phyloP scores from a whole-genome alignment of 2,888 invertebrate species.

The Pomacea canaliculata region DNA sequence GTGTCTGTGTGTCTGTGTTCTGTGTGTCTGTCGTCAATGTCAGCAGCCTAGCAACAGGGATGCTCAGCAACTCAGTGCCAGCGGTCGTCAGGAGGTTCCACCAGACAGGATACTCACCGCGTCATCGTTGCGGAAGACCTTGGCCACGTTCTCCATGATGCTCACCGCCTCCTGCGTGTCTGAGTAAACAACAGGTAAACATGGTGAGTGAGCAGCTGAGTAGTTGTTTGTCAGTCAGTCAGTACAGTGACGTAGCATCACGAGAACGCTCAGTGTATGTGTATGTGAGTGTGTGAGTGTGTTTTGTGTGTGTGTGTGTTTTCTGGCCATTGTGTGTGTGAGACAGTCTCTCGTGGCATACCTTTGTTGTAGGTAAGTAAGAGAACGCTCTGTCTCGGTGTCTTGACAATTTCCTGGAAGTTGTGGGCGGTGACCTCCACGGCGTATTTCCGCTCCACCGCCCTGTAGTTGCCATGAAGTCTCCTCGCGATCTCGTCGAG shows the following conservation, averaged over 20 bases:
- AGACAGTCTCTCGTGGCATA: neutral
- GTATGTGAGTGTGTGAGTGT: neutral
- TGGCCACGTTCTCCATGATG: conserved; percentile 29
- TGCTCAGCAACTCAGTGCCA: too few species aligned
- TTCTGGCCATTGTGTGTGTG: neutral
- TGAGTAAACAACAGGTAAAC: neutral
- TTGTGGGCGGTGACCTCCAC: conserved; percentile 33
- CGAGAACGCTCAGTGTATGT: neutral
- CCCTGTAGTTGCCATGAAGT: conserved; percentile 38
- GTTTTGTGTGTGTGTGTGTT: neutral
- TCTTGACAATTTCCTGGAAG: conserved; percentile 36
- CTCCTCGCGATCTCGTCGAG: conserved; percentile 33
- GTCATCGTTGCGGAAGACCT: conserved; percentile 34
- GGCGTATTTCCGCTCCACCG: conserved; percentile 33
- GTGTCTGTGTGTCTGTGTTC: too few species aligned
- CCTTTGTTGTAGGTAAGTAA: conserved; percentile 37
- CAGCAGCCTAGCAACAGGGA: too few species aligned
- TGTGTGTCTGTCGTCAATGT: too few species aligned
- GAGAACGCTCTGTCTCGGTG: conserved; percentile 34
- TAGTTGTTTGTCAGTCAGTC: too few species aligned
- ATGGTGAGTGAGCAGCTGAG: neutral
- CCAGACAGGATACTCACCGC: conserved; percentile 20
- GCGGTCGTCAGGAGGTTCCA: too few species aligned
- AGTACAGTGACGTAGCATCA: neutral
- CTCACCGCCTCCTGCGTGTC: conserved; percentile 10